Conservation (phyloP, 2,797 vertebrate species). For the Brotula barbata region DNA sequence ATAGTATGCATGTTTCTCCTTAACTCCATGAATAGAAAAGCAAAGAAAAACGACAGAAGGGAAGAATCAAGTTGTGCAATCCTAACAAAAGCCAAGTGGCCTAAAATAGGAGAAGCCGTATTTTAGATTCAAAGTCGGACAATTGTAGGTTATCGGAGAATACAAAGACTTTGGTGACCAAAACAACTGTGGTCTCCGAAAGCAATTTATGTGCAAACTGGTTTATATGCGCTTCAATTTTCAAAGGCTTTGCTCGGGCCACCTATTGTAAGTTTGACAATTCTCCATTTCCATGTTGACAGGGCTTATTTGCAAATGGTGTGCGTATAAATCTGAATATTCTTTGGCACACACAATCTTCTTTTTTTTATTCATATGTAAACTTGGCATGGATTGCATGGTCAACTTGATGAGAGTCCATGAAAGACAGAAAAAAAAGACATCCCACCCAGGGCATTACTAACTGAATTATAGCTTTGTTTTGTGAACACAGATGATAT, state of each 20-base stretch:
- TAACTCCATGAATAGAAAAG: not conserved
- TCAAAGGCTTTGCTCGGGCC: not conserved
- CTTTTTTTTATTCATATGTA: not conserved
- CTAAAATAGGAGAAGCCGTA: conserved; percentile 5
- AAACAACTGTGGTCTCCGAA: too few species aligned
- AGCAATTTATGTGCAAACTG: not conserved
- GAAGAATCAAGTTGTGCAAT: conserved; percentile 1
- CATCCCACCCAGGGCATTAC: conserved; percentile 50
- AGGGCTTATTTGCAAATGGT: not conserved
- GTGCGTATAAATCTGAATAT: not conserved
- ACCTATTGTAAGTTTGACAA: not conserved
- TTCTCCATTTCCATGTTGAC: not conserved
- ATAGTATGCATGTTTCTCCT: conserved; percentile 11
- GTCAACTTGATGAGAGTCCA: conserved; percentile 11
- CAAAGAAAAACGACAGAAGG: not conserved
- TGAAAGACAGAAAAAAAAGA: not conserved
- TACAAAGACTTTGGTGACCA: not conserved
- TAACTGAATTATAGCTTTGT: conserved; percentile 15
- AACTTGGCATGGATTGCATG: not conserved
- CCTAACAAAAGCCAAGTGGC: conserved; percentile 24
- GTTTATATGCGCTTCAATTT: not conserved
- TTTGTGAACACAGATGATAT: conserved; percentile 19
- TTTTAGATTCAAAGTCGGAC: not conserved
- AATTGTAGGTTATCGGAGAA: too few species aligned
- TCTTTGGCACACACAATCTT: not conserved